Percentiles rank a stretch among this genome's conserved stretches.
Conservation (phyloP, 2,888 invertebrate species). For the Athalia circularis region DNA sequence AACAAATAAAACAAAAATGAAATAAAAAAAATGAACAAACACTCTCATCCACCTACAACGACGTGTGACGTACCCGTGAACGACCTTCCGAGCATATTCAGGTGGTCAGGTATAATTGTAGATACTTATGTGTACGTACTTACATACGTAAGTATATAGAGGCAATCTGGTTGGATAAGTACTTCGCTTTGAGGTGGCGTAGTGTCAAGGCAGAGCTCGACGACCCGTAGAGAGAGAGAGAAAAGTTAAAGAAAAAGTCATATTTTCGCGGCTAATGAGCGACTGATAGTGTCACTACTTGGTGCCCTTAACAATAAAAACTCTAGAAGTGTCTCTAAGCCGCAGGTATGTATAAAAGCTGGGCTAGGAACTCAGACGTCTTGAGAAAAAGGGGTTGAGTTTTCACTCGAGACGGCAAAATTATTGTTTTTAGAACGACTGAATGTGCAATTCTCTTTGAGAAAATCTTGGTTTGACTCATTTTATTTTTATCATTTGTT, state of each 20-base stretch:
- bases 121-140: neutral
- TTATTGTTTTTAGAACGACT: neutral
- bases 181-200: conserved; percentile 18
- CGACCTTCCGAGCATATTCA: conserved; percentile 41
- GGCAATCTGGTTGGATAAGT: conserved; percentile 10
- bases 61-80: conserved; percentile 35
- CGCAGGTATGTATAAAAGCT: neutral
- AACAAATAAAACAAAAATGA: neutral
- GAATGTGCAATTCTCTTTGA: neutral
- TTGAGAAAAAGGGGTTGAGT: neutral
- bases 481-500: neutral
- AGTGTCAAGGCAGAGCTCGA: conserved; percentile 12
- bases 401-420: conserved; percentile 8
- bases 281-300: conserved; percentile 59
- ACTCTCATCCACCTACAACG: conserved; percentile 46
- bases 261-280: conserved; percentile 59
- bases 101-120: conserved; percentile 39
- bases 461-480: neutral
- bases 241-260: neutral
- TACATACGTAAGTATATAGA: neutral
- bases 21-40: neutral
- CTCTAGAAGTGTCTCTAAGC: conserved; percentile 15
- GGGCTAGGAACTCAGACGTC: conserved; percentile 23
- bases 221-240: neutral
- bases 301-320: conserved; percentile 13